phyloP scores from a whole-genome alignment of 2,113 vertebrate genomes.

The Pavo muticus region DNA sequence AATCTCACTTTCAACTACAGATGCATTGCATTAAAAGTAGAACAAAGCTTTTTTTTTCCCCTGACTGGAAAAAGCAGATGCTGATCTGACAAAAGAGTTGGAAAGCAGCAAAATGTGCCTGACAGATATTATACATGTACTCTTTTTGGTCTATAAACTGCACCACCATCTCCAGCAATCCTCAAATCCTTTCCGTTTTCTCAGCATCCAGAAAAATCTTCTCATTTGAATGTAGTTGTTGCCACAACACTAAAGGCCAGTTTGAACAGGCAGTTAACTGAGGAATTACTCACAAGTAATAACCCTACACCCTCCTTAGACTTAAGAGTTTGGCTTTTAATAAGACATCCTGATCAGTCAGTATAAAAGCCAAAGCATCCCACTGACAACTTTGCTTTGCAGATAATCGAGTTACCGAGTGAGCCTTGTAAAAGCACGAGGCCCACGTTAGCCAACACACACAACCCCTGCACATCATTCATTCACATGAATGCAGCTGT shows the following conservation, averaged over 20 bases:
- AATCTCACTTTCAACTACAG: not conserved
- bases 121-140: not conserved
- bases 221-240: not conserved
- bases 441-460: not conserved
- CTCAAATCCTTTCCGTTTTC: not conserved
- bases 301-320: not conserved
- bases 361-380: not conserved
- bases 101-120: not conserved
- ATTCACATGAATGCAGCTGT: not conserved
- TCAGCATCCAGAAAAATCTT: not conserved
- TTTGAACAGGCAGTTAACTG: not conserved
- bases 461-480: not conserved
- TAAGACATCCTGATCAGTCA: not conserved
- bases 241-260: not conserved
- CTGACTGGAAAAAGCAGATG: not conserved
- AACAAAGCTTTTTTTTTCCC: not conserved
- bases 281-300: not conserved
- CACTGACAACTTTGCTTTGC: accelerated
- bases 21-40: not conserved
- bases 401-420: not conserved
- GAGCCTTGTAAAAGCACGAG: not conserved
- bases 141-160: not conserved
- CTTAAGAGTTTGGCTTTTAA: not conserved
- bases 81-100: not conserved
- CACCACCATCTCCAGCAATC: not conserved